Base-by-base conservation (phyloP, 2,797 vertebrate species). In the Poeciliopsis presidionis region DNA sequence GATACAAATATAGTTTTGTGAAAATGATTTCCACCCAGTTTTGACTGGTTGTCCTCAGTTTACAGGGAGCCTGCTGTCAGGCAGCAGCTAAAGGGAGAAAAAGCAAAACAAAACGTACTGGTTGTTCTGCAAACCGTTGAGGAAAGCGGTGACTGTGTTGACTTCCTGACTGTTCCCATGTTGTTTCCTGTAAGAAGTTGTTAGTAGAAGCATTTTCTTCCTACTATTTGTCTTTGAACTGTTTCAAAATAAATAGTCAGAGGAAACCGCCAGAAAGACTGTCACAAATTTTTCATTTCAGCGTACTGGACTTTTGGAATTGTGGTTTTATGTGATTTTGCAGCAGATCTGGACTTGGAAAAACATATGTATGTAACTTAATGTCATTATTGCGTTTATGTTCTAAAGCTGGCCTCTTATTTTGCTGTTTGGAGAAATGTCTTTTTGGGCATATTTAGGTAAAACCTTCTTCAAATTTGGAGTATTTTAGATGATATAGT, bases 131-230 rank as follows among this genome's bases (percentile, higher is more conserved):
- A 69, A 43, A 69, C 39, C 1, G 12, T 7, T 46, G 41, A 45
- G 28, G 41, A 70, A 70, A 70, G 45, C 12, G 0, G 67, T 8
- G 41, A 28, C 41, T 70, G 67, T 70, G 67, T 28, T 28, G 25
- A 70, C 67, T 7, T 70, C 41, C 43, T 70, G 25, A 43, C 25
- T 28, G 25, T 45, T 46, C 25, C 41, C 41, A 18, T 46, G 67
- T 13, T 28, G 67, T 70, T 70, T 70, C n/a, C 67, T 70, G 25
- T 45, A 45, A 70, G 25, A 70, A 14, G 65, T 45, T 43, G 65
- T 69, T 43, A 69, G 65, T 69, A n/a, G 22, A 69, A 45, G 11
- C 5, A 45, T 70, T 70, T 70, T 43, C 41, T 70, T 28, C 67
- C 67, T 28, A 46, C 22, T 28, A 25, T 70, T 70, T 46, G 41